Evolutionary conservation across 2,888 invertebrate species (phyloP), one percentile per base, ranked within the genome.

Genomic region (Gnatocerus cornutus): DNA sequence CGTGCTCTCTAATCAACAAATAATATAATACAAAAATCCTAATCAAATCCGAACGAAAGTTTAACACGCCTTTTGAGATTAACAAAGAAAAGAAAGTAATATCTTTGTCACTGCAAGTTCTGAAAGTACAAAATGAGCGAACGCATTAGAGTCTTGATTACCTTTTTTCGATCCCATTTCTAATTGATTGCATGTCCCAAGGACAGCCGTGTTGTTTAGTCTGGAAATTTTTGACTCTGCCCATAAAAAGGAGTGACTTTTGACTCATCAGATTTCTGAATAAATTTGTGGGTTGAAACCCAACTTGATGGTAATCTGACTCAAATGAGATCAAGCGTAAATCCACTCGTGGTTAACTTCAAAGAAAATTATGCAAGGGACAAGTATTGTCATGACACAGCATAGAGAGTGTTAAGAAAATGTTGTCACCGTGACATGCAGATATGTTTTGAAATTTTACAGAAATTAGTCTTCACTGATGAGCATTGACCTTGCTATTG

Each of bases 241-340:
- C 61, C 61, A 48, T 41, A 10, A 43, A 43, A 5, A 41, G 64
- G 64, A 53, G 64, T 13, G 64, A 56, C 56, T 21, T 65, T 65
- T 65, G 65, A 65, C 65, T 65, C 65, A 65, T 64, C 64, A 30
- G 16, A 52, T 16, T 65, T 65, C 65, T 29, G 10, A 8, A 46
- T 55, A 56, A 56, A 56, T 27, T 46, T 55, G 55, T 55, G 53
- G 62, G 50, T 41, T 37, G 61, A 21, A 7, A 48, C 14, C 30
- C 30, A 7, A 50, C 8, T 37, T 37, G 61, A 61, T 61, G 29
- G 30, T 46, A 48, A 46, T 43, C 59, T 59, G 37, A 9, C 37
- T 13, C n/a, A 46, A 61, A 48, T 61, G 61, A 63, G 63, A 63
- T 63, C 63, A 63, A 48, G 29, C 46, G 50, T 50, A 61, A 48